Percentiles rank a stretch among this genome's conserved stretches.
Evolutionary conservation across 2,113 vertebrate species (phyloP).

Genomic region (Trichechus manatus): DNA sequence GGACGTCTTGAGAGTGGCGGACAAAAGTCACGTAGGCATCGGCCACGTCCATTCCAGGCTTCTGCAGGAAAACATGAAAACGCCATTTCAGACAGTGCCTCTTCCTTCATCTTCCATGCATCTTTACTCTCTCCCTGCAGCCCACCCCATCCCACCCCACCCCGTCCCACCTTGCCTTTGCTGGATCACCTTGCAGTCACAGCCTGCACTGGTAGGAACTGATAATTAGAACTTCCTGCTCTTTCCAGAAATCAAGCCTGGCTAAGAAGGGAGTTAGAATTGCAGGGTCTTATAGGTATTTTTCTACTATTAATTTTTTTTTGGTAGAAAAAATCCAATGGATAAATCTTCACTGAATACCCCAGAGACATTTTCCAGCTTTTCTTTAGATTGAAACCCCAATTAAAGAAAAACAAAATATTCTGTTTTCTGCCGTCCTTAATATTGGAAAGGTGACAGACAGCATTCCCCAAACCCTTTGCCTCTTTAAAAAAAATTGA

Average conservation of each 20-base stretch:
- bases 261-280: background rate
- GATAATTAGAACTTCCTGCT: background rate
- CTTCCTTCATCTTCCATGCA: background rate
- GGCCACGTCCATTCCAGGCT: conserved; percentile 99
- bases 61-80: conserved; percentile 89
- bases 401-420: background rate
- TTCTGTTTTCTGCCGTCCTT: background rate
- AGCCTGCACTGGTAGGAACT: background rate
- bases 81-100: conserved; percentile 32
- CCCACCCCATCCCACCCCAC: background rate
- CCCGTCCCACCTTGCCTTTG: background rate
- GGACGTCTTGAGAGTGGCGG: conserved; percentile 99
- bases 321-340: background rate
- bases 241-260: conserved; percentile 53
- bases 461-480: background rate
- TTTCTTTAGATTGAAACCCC: conserved; percentile 60
- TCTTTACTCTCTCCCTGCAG: background rate
- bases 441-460: conserved; percentile 54
- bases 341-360: conserved; percentile 41
- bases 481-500: background rate
- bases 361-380: conserved; percentile 50
- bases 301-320: background rate
- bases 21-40: conserved; percentile 99
- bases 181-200: background rate
- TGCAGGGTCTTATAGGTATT: background rate